phyloP scores from a whole-genome alignment of 2,888 invertebrate species.

The Unio delphinus region DNA sequence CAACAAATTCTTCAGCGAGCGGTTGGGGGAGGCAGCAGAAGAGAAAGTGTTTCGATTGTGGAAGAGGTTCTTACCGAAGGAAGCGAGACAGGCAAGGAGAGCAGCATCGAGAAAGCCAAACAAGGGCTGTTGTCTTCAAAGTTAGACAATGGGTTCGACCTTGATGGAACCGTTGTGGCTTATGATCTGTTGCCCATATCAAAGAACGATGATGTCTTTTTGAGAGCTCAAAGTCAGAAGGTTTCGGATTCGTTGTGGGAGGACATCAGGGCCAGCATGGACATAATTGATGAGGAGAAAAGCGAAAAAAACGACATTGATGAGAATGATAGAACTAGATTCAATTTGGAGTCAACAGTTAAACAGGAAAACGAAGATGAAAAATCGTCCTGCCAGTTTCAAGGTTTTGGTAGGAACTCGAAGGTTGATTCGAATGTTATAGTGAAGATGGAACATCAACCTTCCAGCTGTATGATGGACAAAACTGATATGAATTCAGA shows the following conservation, averaged over 20 bases:
- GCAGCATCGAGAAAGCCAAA: not conserved
- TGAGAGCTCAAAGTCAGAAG: constrained; percentile 20
- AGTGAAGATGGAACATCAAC: constrained; percentile 37
- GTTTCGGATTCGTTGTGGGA: constrained; percentile 61
- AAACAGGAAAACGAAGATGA: constrained; percentile 54
- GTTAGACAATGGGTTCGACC: constrained; percentile 40
- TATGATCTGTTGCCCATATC: constrained; percentile 22
- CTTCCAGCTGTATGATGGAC: constrained; percentile 36
- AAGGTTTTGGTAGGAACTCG: constrained; percentile 16
- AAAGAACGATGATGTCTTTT: constrained; percentile 11
- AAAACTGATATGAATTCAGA: constrained; percentile 22
- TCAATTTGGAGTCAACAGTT: constrained; percentile 28
- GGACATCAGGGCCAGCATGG: constrained; percentile 59
- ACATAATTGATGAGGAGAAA: constrained; percentile 40
- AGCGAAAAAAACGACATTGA: constrained; percentile 13
- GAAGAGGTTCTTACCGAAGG: constrained; percentile 42
- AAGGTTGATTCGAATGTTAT: constrained; percentile 33
- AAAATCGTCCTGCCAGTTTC: constrained; percentile 58
- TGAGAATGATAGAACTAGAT: constrained; percentile 16
- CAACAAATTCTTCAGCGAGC: constrained; percentile 39
- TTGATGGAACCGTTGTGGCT: constrained; percentile 39
- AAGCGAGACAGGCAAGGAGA: not conserved
- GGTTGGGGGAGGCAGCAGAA: constrained; percentile 28
- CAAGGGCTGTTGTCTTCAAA: constrained; percentile 21
- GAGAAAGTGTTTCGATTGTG: constrained; percentile 52